These are phyloP conservation scores for Diaperis boleti DNA, from an alignment of 2,888 invertebrate genomes.

Conservation along the genomic window DNA sequence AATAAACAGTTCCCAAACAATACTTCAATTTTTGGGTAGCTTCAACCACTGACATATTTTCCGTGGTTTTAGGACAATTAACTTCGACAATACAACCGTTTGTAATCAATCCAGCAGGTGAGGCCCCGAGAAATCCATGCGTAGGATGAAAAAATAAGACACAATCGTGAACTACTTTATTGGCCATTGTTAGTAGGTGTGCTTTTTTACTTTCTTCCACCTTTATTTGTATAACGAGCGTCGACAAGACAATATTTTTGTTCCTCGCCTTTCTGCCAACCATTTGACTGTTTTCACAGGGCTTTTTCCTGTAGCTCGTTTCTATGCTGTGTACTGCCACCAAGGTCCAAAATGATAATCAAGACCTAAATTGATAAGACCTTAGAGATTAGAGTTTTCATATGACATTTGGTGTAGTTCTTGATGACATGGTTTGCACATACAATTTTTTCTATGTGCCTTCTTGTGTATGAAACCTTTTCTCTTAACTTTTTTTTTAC, in stretches of 20 bases:
- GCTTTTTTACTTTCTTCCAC: background rate
- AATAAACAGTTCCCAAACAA: too few relatives aligned
- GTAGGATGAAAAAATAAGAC: conserved; percentile 9
- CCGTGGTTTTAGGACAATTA: conserved; percentile 11
- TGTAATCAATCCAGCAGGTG: conserved; percentile 3
- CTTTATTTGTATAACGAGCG: conserved; percentile 5
- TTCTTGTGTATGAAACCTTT: conserved; percentile 46
- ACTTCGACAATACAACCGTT: conserved; percentile 13
- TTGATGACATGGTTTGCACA: too few relatives aligned
- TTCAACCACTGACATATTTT: too few relatives aligned
- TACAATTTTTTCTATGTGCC: too few relatives aligned
- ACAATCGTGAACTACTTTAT: conserved; percentile 11
- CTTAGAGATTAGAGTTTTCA: too few relatives aligned
- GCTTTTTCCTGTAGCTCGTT: conserved; percentile 2
- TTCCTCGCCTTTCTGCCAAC: conserved; percentile 10
- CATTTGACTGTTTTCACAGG: conserved; percentile 1
- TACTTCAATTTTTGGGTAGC: too few relatives aligned
- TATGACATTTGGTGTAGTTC: too few relatives aligned
- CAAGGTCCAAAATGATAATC: background rate
- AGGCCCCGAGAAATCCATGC: too few relatives aligned
- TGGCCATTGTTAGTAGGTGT: background rate
- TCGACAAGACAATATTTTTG: conserved; percentile 8
- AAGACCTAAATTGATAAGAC: conserved; percentile 1
- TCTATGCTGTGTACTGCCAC: background rate
- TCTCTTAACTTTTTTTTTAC: conserved; percentile 43